Percentiles rank a stretch among this genome's conserved stretches.
phyloP scores from a whole-genome alignment of 2,888 invertebrate species.

The Pristionchus entomophagus region DNA sequence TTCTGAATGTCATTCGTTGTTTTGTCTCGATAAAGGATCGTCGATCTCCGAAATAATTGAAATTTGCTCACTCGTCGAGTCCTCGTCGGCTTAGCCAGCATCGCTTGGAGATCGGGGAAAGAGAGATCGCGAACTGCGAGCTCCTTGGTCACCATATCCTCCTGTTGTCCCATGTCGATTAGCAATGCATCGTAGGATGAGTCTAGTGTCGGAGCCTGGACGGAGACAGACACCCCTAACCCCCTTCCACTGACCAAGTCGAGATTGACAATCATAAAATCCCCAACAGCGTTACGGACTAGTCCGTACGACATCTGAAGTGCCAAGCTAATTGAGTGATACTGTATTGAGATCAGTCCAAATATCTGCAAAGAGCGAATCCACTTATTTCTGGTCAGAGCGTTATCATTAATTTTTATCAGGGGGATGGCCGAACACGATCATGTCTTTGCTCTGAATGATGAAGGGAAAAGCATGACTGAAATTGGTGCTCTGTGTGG shows the following conservation, averaged over 20 bases:
- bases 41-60: too few species aligned
- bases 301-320: not conserved
- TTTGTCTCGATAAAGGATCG: too few species aligned
- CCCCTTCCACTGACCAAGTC: not conserved
- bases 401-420: not conserved
- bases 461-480: not conserved
- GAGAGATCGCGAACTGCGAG: not conserved
- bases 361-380: not conserved
- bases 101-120: not conserved
- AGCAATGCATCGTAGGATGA: not conserved
- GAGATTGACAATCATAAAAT: not conserved
- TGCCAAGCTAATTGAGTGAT: not conserved
- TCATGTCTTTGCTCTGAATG: not conserved
- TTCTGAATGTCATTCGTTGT: too few species aligned
- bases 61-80: too few species aligned
- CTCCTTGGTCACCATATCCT: not conserved
- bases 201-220: too few species aligned
- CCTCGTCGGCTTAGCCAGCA: too few species aligned
- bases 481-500: not conserved
- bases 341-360: not conserved
- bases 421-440: not conserved
- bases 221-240: not conserved
- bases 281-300: not conserved
- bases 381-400: not conserved
- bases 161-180: not conserved